These are phyloP conservation scores for Chydorus sphaericus DNA, from an alignment of 2,888 invertebrate species.

Conservation along the genomic window DNA sequence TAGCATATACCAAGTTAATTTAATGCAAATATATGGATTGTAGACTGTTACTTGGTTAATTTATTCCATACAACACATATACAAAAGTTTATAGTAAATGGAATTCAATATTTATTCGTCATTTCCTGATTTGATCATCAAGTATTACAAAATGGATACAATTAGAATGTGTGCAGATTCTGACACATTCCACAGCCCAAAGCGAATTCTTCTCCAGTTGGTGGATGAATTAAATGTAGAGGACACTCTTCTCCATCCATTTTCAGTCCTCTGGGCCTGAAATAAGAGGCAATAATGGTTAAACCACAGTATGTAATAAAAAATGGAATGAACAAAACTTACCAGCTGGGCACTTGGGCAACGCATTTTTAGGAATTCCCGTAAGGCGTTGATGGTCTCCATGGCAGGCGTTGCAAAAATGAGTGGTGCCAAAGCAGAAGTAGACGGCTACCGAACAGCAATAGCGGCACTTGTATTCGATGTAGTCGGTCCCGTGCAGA, in stretches of 20 bases:
- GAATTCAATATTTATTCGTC: too few species aligned
- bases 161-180: conserved; percentile 81
- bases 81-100: too few species aligned
- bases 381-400: conserved; percentile 96
- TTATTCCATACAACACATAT: too few species aligned
- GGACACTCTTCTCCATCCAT: conserved; percentile 92
- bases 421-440: conserved; percentile 98
- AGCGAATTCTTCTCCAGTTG: conserved; percentile 96
- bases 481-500: conserved; percentile 91
- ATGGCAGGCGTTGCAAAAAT: conserved; percentile 96
- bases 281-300: conserved; percentile 15
- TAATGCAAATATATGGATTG: too few species aligned
- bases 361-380: conserved; percentile 66
- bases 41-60: too few species aligned
- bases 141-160: too few species aligned
- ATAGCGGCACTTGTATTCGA: conserved; percentile 97
- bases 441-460: conserved; percentile 98
- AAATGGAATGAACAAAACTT: conserved; percentile 20
- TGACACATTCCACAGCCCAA: conserved; percentile 95
- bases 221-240: conserved; percentile 84
- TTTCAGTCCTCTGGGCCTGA: conserved; percentile 82
- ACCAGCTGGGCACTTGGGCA: conserved; percentile 92
- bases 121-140: too few species aligned
- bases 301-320: background rate
- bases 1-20: too few species aligned